phyloP scores from a whole-genome alignment of 2,888 invertebrate genomes.

The Cyclophora albipunctata region DNA sequence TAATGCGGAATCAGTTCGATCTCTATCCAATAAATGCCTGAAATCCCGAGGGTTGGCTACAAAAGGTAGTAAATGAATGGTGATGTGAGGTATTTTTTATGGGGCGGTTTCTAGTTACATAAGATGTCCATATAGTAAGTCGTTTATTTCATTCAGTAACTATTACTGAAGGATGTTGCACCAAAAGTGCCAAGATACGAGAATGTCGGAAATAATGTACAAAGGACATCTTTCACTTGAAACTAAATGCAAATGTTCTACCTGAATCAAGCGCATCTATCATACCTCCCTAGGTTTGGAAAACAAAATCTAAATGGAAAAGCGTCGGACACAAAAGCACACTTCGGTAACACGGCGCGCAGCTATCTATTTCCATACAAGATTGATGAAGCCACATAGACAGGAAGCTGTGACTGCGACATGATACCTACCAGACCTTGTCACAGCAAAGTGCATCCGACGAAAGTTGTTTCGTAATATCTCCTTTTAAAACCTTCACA shows the following conservation, averaged over 20 bases:
- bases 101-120: no score
- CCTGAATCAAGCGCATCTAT: constrained; percentile 14
- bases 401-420: constrained; percentile 44
- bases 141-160: no score
- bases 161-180: no score
- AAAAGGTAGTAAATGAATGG: neutral
- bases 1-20: neutral
- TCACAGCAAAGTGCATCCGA: neutral
- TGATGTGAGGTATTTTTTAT: no score
- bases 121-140: no score
- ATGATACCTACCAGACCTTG: constrained; percentile 25
- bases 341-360: constrained; percentile 28
- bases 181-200: no score
- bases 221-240: no score
- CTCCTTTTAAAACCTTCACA: no score
- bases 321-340: constrained; percentile 24
- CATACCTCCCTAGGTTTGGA: constrained; percentile 9
- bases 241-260: neutral
- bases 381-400: constrained; percentile 40
- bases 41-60: constrained; percentile 12
- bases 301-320: constrained; percentile 22
- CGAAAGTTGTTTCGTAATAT: constrained; percentile 9
- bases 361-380: constrained; percentile 45
- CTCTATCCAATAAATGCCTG: constrained; percentile 1
- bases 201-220: no score